A percentile compares a stretch with the other conserved stretches of the same genome.
Evolutionary conservation across 2,888 invertebrate genomes (phyloP).

Genomic region (Reticulitermes lucifugus): DNA sequence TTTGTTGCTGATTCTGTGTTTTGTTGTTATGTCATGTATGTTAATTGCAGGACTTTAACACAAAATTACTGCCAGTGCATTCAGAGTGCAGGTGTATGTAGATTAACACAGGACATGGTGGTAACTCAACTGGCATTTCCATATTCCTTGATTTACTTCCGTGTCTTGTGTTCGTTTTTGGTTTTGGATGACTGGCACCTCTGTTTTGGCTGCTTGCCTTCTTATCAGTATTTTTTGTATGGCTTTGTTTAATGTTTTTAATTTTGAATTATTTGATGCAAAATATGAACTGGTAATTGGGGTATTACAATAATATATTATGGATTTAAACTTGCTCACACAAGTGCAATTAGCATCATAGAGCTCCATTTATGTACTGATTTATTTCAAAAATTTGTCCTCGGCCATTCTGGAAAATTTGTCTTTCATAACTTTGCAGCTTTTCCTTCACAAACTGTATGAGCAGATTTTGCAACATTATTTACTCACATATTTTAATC

Average conservation of each 20-base stretch:
- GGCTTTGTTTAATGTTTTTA: background rate
- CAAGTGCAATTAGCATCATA: too few relatives aligned
- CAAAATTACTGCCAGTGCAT: too few relatives aligned
- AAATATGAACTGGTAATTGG: background rate
- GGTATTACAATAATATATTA: background rate
- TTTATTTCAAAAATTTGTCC: too few relatives aligned
- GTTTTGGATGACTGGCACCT: background rate
- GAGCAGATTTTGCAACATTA: background rate
- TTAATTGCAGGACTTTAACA: background rate
- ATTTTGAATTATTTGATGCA: constrained; percentile 21
- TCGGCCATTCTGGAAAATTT: background rate
- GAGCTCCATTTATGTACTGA: too few relatives aligned
- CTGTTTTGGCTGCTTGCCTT: constrained; percentile 9
- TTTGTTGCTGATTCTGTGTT: constrained; percentile 7
- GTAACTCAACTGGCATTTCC: too few relatives aligned
- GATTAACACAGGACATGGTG: too few relatives aligned
- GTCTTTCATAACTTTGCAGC: background rate
- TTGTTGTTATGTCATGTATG: background rate
- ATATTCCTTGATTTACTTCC: background rate
- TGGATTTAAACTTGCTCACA: too few relatives aligned
- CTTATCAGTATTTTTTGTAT: constrained; percentile 2
- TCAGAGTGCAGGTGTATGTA: too few relatives aligned
- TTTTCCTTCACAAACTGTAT: background rate
- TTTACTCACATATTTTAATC: background rate
- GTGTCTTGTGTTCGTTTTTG: background rate